Percentiles rank a stretch among this genome's conserved stretches.
These are phyloP conservation scores for Dasysyrphus albostriatus DNA, from an alignment of 2,888 invertebrate genomes.

Conservation along the genomic window DNA sequence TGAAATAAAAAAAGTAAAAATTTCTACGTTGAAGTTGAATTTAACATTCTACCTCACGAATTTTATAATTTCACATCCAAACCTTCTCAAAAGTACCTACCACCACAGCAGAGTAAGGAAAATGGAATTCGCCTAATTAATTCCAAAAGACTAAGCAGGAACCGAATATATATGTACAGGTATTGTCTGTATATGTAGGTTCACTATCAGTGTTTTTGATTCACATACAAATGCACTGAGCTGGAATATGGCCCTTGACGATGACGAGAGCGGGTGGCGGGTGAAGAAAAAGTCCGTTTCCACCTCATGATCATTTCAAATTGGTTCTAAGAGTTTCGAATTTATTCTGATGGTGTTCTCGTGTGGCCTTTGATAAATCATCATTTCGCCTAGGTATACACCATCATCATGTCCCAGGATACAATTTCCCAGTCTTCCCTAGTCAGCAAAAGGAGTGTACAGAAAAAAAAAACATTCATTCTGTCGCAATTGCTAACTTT, in stretches of 20 bases:
- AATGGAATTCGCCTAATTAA: conserved; percentile 58
- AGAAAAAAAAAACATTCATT: conserved; percentile 16
- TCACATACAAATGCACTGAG: conserved; percentile 29
- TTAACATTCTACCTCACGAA: conserved; percentile 25
- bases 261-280: background rate
- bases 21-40: conserved; percentile 41
- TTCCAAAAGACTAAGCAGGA: conserved; percentile 53
- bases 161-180: conserved; percentile 9
- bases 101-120: background rate
- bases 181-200: conserved; percentile 16
- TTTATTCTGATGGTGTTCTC: conserved; percentile 59
- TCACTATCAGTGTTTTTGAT: conserved; percentile 1
- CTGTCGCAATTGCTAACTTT: conserved; percentile 44
- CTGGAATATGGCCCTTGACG: conserved; percentile 28
- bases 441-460: conserved; percentile 24
- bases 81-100: background rate
- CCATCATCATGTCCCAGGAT: conserved; percentile 46
- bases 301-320: conserved; percentile 35
- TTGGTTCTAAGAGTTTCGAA: conserved; percentile 53
- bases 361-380: conserved; percentile 72
- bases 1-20: background rate
- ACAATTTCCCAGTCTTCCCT: conserved; percentile 10
- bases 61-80: conserved; percentile 28
- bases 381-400: conserved; percentile 59
- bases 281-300: background rate